These are phyloP conservation scores for Macrobrachium rosenbergii DNA, from an alignment of 1,140 invertebrate species.

Conservation along the genomic window DNA sequence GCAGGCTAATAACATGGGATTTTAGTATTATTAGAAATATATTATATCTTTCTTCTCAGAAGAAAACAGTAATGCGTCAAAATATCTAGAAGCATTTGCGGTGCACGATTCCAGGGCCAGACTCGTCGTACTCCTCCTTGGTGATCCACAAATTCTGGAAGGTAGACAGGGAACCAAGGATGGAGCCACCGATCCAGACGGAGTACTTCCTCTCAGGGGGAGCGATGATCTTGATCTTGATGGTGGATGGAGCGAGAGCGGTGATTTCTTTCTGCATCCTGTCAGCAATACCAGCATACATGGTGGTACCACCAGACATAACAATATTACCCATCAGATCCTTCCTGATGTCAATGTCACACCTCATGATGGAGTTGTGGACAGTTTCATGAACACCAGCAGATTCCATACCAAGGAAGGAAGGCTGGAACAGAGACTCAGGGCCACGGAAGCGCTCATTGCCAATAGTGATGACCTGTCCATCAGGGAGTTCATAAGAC, in stretches of 20 bases:
- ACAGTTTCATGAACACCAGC: conserved; percentile 70
- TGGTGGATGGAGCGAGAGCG: conserved; percentile 74
- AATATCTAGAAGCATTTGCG: too few relatives aligned
- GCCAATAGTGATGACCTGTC: conserved; percentile 18
- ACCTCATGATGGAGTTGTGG: conserved; percentile 80
- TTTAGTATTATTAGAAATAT: too few relatives aligned
- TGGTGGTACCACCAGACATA: conserved; percentile 77
- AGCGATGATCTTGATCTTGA: conserved; percentile 77
- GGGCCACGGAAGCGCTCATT: conserved; percentile 65
- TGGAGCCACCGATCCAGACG: conserved; percentile 91
- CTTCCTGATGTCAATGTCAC: conserved; percentile 75
- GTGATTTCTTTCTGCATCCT: conserved; percentile 76
- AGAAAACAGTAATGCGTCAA: too few relatives aligned
- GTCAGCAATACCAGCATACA: conserved; percentile 77
- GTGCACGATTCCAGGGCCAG: conserved; percentile 72
- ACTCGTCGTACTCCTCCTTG: conserved; percentile 77
- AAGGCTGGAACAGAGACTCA: conserved; percentile 81
- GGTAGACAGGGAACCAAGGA: conserved; percentile 87
- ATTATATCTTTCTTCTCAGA: too few relatives aligned
- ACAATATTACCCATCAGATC: conserved; percentile 74
- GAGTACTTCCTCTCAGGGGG: conserved; percentile 71
- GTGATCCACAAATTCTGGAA: conserved; percentile 96
- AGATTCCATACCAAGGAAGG: conserved; percentile 74
- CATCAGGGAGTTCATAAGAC: conserved; percentile 11
- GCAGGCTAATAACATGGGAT: too few relatives aligned